Evolutionary conservation across 2,113 vertebrate species (phyloP), one percentile per base, ranked within the genome.

Genomic region (Antechinus flavipes): DNA sequence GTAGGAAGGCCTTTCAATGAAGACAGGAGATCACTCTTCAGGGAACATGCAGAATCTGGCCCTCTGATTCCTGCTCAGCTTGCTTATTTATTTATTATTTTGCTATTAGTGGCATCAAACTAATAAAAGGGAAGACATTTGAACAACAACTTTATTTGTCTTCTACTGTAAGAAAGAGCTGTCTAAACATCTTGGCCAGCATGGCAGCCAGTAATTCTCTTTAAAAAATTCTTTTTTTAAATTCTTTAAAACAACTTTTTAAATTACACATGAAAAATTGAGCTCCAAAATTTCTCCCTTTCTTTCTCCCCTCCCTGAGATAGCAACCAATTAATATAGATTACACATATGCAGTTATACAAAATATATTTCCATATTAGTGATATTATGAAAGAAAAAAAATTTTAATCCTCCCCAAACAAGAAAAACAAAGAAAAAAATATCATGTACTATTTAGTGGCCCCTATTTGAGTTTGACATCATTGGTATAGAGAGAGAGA

Each of bases 1-100:
- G 2, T 25, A 5, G 42, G 50, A 5, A 55, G 68, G 61, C 52
- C 27, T 24, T 27, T 55, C 23, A 90, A 24, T 50, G 46, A 47
- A 90, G 49, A 90, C 24, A 30, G 49, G 46, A 90, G 49, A 49
- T 90, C 89, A 42, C 68, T 49, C 89, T 0, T 47, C n/a, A 49
- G 89, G 42, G 54, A 49, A 90, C 91, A 2, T 52, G 22, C 42
- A 9, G 50, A 5, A 27, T 35, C 93, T 89, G 46, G 35, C 47
- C 89, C 58, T 92, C 52, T 9, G 2, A n/a, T 22, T 89, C 42
- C 54, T n/a, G 35, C 53, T 52, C 24, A 25, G 50, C 84, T 52
- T 27, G n/a, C 50, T 54, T 94, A 56, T 94, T 96, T 94, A 76
- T 93, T 94, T 55, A 42, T 52, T 96, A 76, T 96, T 50, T 30